Evolutionary conservation across 1,140 invertebrate genomes (phyloP), one percentile per base, ranked within the genome.

Genomic region (Pantala flavescens): DNA sequence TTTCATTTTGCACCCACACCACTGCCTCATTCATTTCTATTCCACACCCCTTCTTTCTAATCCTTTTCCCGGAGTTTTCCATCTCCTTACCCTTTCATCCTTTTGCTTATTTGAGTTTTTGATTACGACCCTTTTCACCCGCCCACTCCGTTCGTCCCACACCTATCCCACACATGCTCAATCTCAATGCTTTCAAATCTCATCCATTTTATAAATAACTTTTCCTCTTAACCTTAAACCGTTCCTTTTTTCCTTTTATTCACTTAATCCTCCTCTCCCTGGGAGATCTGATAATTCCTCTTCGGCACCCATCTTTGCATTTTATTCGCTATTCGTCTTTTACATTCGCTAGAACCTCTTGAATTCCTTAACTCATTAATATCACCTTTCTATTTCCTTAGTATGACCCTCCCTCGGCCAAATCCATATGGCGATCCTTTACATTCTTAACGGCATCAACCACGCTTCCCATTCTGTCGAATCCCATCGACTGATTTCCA

Each of bases 81-180:
- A 63, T 63, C 49, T 63, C 49, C 49, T 63, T 63, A 63, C 49
- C 49, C 49, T 63, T 63, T 63, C 49, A 63, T 63, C 49, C 49
- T 63, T 63, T 63, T 63, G 49, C 49, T 63, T 63, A 63, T 63
- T 63, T 63, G 49, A 63, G 49, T 63, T 63, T 63, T 63, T 63
- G 49, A 63, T 63, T 63, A 63, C 49, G 49, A 63, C 49, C 49
- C 49, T 63, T 63, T 63, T 16, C 28, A 36, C 9, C 28, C 28
- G 28, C 28, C 28, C 28, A 36, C 49, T 63, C 49, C 49, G 14
- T 21, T 19, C 49, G 3, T 63, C 49, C n/a, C 12, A 1, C 14
- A 3, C 16, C n/a, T 14, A 19, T 63, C 49, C 49, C 49, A 5
- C 49, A 7, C 49, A 16, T 21, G 49, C 49, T 21, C 14, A 5